phyloP scores from a whole-genome alignment of 2,797 vertebrate species.

The Paramormyrops hopkinsi region DNA sequence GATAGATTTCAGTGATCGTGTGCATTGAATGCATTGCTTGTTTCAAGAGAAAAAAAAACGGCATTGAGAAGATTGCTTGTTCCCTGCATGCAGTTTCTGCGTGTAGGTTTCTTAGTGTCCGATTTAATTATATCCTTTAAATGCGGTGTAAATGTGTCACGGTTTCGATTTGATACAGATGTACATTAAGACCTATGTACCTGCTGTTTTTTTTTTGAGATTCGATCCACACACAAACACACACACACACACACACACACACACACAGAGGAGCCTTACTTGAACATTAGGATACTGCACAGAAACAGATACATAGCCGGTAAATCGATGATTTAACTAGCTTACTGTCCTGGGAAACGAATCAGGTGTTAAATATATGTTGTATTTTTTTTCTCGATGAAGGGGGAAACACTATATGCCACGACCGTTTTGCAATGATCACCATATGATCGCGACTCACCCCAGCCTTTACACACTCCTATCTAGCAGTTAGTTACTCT shows the following conservation, averaged over 20 bases:
- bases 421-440: neutral
- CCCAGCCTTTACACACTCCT: neutral
- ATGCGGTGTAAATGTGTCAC: neutral
- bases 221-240: neutral
- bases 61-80: constrained; percentile 11
- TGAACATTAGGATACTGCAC: neutral
- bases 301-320: neutral
- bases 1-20: constrained; percentile 11
- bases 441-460: neutral
- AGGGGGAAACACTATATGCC: neutral
- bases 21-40: constrained; percentile 10
- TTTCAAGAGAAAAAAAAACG: constrained; percentile 11
- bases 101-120: neutral
- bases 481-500: neutral
- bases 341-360: neutral
- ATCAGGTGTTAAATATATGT: neutral
- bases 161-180: neutral
- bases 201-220: neutral
- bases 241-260: neutral
- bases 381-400: neutral
- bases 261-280: neutral
- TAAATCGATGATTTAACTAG: neutral
- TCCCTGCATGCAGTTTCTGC: neutral
- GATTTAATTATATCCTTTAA: neutral
- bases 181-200: neutral